Conservation (phyloP, 2,113 vertebrate species). For the Ascaphus truei region DNA sequence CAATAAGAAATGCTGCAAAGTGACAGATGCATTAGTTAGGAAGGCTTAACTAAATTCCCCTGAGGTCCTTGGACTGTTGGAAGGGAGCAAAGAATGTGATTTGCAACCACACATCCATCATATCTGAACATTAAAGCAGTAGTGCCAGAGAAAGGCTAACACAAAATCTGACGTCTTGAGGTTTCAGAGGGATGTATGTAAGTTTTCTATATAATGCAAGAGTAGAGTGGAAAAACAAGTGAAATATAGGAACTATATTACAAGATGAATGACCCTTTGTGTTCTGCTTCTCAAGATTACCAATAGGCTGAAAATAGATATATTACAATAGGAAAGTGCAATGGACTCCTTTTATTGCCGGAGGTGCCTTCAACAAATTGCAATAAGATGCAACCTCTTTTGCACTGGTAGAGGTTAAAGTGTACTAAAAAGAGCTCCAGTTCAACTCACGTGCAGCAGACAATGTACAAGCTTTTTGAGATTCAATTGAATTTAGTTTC, state of each 20-base stretch:
- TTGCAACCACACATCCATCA: background rate
- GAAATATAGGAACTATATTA: background rate
- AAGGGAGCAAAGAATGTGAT: background rate
- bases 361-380: background rate
- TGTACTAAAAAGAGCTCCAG: background rate
- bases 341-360: background rate
- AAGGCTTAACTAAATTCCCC: background rate
- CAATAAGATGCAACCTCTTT: background rate
- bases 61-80: background rate
- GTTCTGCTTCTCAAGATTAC: background rate
- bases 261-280: background rate
- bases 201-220: background rate
- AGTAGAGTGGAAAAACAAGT: background rate
- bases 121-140: constrained; percentile 4
- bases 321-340: background rate
- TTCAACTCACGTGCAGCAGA: no score
- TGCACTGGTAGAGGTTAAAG: background rate
- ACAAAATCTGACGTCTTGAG: background rate
- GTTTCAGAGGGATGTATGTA: background rate
- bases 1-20: background rate
- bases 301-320: background rate
- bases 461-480: no score
- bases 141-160: background rate
- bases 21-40: constrained; percentile 8
- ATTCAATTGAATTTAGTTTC: no score